Percentiles rank a stretch among this genome's conserved stretches.
phyloP scores from a whole-genome alignment of 2,888 invertebrate genomes.

The Zhuqinia jingwanae region DNA sequence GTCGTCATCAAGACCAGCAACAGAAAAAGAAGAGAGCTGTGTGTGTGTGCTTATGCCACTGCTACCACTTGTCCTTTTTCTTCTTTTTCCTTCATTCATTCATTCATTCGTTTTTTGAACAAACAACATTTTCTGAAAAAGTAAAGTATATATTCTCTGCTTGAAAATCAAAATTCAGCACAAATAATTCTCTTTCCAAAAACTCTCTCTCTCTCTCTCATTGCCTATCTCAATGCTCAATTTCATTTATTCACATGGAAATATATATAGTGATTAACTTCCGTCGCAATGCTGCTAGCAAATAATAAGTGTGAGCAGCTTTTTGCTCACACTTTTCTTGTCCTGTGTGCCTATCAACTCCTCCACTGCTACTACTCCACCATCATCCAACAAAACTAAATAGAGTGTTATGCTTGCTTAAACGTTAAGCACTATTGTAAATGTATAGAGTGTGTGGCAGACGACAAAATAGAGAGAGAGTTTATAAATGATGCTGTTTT shows the following conservation, averaged over 20 bases:
- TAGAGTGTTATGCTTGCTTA: slow-evolving; percentile 37
- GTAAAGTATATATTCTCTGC: slow-evolving; percentile 29
- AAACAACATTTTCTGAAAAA: neutral
- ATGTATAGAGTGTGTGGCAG: neutral
- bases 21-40: no score
- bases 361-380: neutral
- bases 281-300: slow-evolving; percentile 68
- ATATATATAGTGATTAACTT: slow-evolving; percentile 68
- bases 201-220: no score
- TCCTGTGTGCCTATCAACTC: slow-evolving; percentile 50
- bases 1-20: slow-evolving; percentile 4
- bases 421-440: slow-evolving; percentile 29
- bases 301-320: neutral
- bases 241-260: slow-evolving; percentile 71
- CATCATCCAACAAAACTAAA: slow-evolving; percentile 6
- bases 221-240: slow-evolving; percentile 67
- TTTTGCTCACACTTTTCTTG: neutral
- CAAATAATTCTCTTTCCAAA: slow-evolving; percentile 62
- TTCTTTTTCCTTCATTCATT: slow-evolving; percentile 43
- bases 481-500: neutral
- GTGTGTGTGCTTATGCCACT: no score
- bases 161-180: slow-evolving; percentile 67
- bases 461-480: neutral
- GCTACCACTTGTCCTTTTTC: slow-evolving; percentile 7
- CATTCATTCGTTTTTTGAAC: slow-evolving; percentile 63